Base-by-base conservation (phyloP, 2,113 vertebrate genomes). In the Heloderma charlesbogerti region DNA sequence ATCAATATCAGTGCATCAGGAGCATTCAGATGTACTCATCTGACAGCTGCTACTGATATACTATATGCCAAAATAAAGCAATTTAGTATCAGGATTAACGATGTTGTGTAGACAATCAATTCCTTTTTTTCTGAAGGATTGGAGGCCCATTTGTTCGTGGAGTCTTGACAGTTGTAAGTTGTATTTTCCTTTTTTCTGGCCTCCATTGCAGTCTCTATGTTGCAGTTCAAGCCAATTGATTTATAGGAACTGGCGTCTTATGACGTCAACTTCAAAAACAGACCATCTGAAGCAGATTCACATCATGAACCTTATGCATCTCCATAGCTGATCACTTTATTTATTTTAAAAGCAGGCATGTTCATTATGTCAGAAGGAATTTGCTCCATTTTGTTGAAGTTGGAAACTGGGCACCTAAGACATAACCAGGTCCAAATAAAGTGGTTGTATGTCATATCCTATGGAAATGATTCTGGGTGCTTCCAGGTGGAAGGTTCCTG, bases 1-100 rank as follows among this genome's bases (percentile, higher is more conserved):
- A 89, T 83, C 88, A 83, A 83, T 89, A 82, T 29, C 72, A 72
- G 79, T 89, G 79, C 79, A 89, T 89, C 48, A 57, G 48, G 48
- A 89, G 67, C 48, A 31, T 82, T 89, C 48, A 40, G 25, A 89
- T 72, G 67, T 72, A 48, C 79, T 89, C 67, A 57, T 74, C 88
- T n/a, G 66, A 83, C 88, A 89, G 79, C 79, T 89, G 88, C 79
- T 72, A 43, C 66, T 69, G 66, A 74, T 54, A 89, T 57, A 82
- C 66, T 72, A 74, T 89, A 72, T 83, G 40, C 67, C 88, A 83
- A n/a, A 74, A 72, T 71, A 81, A 89, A 45, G 66, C 48, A 74
- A 83, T 89, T 83, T 74, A 57, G 88, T 51, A 83, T 74, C 48
- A 72, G 40, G 79, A 82, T 83, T 57, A 89, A 89, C 51, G 69